phyloP scores from a whole-genome alignment of 1,140 invertebrate genomes.

The Sarcophaga bullata region DNA sequence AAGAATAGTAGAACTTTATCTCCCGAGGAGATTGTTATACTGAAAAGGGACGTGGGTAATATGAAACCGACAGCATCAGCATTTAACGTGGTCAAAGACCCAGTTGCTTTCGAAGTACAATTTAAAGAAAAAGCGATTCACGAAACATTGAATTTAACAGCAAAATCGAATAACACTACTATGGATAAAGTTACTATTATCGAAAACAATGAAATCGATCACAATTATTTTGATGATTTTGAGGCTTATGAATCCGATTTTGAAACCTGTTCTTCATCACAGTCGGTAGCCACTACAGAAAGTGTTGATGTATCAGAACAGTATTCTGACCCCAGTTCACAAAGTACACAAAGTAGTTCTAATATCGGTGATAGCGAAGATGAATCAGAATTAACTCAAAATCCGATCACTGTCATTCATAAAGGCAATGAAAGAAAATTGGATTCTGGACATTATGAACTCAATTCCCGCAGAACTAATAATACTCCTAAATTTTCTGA shows the following conservation, averaged over 20 bases:
- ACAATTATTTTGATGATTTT: conserved; percentile 69
- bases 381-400: conserved; percentile 58
- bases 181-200: neutral
- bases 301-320: conserved; percentile 46
- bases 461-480: conserved; percentile 62
- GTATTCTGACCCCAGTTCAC: no score
- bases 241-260: conserved; percentile 71
- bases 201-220: conserved; percentile 49
- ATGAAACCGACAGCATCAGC: neutral
- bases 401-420: conserved; percentile 58
- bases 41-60: conserved; percentile 56
- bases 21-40: conserved; percentile 59
- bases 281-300: neutral
- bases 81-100: conserved; percentile 40
- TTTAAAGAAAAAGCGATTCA: conserved; percentile 48
- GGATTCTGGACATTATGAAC: conserved; percentile 75
- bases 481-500: conserved; percentile 54
- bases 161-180: neutral
- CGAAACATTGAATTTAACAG: neutral
- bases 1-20: conserved; percentile 56
- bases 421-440: conserved; percentile 68
- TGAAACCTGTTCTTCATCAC: conserved; percentile 60
- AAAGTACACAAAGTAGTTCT: neutral
- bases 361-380: conserved; percentile 49
- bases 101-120: conserved; percentile 61